These are phyloP conservation scores for Epirrhoe tristata DNA, from an alignment of 2,888 invertebrate genomes.

Conservation along the genomic window DNA sequence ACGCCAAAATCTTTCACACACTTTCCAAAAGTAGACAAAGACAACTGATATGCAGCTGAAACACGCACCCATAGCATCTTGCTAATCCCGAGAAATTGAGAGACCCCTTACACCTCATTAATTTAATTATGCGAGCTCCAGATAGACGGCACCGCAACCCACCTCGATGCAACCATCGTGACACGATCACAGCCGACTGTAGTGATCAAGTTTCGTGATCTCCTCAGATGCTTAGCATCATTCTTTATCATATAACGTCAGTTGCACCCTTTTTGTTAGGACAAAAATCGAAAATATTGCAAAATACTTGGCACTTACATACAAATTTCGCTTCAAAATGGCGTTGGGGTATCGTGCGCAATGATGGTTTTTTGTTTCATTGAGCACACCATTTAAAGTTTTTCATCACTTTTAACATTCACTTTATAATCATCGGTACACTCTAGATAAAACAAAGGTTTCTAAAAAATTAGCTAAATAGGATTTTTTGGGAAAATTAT, in stretches of 20 bases:
- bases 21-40: constrained; percentile 22
- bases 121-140: constrained; percentile 76
- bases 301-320: constrained; percentile 86
- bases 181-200: constrained; percentile 28
- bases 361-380: constrained; percentile 85
- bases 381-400: constrained; percentile 70
- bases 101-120: constrained; percentile 48
- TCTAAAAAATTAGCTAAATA: constrained; percentile 55
- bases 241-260: constrained; percentile 58
- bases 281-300: constrained; percentile 77
- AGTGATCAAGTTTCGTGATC: constrained; percentile 50
- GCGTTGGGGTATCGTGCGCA: constrained; percentile 86
- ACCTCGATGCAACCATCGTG: constrained; percentile 71
- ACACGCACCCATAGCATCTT: constrained; percentile 19
- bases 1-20: constrained; percentile 56
- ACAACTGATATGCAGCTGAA: neutral
- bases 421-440: constrained; percentile 65
- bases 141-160: constrained; percentile 73
- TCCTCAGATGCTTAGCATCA: constrained; percentile 54
- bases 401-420: constrained; percentile 70
- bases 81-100: constrained; percentile 17
- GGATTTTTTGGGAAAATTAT: constrained; percentile 75
- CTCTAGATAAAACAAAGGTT: constrained; percentile 62
- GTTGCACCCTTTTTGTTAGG: constrained; percentile 58
- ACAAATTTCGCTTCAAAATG: constrained; percentile 87